phyloP scores from a whole-genome alignment of 2,888 invertebrate species.

The Phalera bucephala region DNA sequence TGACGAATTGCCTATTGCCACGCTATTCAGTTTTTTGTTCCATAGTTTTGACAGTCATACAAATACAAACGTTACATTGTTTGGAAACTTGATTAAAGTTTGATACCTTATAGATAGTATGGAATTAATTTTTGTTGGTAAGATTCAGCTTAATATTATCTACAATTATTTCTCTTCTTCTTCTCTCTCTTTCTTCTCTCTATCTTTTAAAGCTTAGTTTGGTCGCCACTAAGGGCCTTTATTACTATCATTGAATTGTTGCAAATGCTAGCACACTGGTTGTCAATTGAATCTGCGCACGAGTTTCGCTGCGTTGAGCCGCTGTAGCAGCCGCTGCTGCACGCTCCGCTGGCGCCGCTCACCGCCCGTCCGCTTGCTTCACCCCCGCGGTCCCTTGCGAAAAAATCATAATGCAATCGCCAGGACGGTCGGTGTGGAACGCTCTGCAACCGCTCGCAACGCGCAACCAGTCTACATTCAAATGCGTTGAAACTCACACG shows the following conservation, averaged over 20 bases:
- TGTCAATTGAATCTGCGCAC: constrained; percentile 44
- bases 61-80: constrained; percentile 1
- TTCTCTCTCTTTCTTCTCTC: too few species aligned
- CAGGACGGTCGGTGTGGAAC: constrained; percentile 81
- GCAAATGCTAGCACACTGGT: constrained; percentile 29
- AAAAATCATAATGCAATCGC: constrained; percentile 82
- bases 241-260: too few species aligned
- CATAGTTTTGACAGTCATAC: constrained; percentile 13
- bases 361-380: constrained; percentile 56
- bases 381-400: constrained; percentile 79
- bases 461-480: constrained; percentile 80
- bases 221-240: too few species aligned
- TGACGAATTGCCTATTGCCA: constrained; percentile 33
- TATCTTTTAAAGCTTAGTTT: too few species aligned
- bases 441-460: constrained; percentile 70
- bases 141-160: too few species aligned
- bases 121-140: too few species aligned
- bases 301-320: constrained; percentile 68
- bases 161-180: too few species aligned
- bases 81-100: background rate
- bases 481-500: constrained; percentile 81
- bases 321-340: constrained; percentile 69
- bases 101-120: constrained; percentile 19
- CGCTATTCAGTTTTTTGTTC: constrained; percentile 14
- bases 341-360: constrained; percentile 71